Evolutionary conservation across 2,113 vertebrate genomes (phyloP), one percentile per base, ranked within the genome.

Genomic region (Strix uralensis): DNA sequence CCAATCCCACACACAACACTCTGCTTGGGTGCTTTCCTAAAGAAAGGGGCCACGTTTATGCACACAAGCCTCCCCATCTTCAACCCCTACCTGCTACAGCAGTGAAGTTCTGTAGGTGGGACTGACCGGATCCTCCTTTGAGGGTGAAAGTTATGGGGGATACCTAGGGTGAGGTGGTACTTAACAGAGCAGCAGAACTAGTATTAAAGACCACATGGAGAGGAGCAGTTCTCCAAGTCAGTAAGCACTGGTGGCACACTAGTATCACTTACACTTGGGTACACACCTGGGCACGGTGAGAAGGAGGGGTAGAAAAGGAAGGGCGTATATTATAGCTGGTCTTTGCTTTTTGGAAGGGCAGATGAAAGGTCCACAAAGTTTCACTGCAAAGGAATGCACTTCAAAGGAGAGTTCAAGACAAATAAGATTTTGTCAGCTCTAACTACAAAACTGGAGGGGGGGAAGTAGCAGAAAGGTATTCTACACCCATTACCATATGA

Each of bases 351-450:
- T 51, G 44, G 69, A 78, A 92, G 13, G 29, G 40, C 61, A 90
- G 73, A 87, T 82, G 61, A 93, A 94, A 95, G 54, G 65, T 72
- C 77, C 52, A 27, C 54, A 32, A 15, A 77, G 67, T 80, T 79
- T 74, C 87, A 81, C 63, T 58, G 70, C 80, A 69, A 89, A 95
- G 81, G 91, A 96, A 96, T 62, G 83, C 57, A 85, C 86, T 97
- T 96, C 95, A 95, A 96, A 96, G 81, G 46, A 62, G 17, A 80
- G 29, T 15, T 90, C 58, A 72, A 70, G 84, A 87, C 89, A 89
- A 90, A 3, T 52, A 94, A 72, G 69, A 90, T 91, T 91, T 84
- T 92, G 89, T 89, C 74, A 90, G 70, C 18, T 62, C 46, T 44
- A 81, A 70, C 69, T 88, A 81, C 23, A 88, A 75, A 61, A 91